phyloP scores from a whole-genome alignment of 2,888 invertebrate species.

The Cheilosia vernalis region DNA sequence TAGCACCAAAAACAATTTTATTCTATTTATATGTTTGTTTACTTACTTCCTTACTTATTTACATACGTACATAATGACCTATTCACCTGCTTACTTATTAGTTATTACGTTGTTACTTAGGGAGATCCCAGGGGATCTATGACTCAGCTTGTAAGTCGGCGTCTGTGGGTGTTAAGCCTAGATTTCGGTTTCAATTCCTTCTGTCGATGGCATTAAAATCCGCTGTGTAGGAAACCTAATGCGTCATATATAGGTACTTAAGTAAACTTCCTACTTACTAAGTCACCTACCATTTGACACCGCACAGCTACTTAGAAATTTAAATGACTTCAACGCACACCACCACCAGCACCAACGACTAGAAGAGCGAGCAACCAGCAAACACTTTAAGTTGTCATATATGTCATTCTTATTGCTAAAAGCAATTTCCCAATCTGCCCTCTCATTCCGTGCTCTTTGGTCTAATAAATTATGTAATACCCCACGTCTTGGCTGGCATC shows the following conservation, averaged over 20 bases:
- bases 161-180: no score
- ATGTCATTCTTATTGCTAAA: conserved; percentile 57
- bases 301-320: conserved; percentile 42
- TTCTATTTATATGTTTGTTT: no score
- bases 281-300: conserved; percentile 33
- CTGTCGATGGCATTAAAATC: no score
- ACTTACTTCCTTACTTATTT: no score
- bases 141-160: no score
- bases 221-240: no score
- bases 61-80: no score
- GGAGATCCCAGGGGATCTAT: no score
- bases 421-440: conserved; percentile 58
- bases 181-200: no score
- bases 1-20: no score
- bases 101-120: no score
- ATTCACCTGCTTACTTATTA: no score
- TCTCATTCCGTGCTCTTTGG: conserved; percentile 8
- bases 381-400: conserved; percentile 59
- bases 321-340: conserved; percentile 33
- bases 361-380: background rate
- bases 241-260: background rate
- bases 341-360: background rate
- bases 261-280: conserved; percentile 10
- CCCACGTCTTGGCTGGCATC: conserved; percentile 20
- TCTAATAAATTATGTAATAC: conserved; percentile 69